Evolutionary conservation across 37 sponge, comb jelly and placozoan species (phyloP), one percentile per base, ranked within the genome.

Genomic region (Trichoplax adhaerens): DNA sequence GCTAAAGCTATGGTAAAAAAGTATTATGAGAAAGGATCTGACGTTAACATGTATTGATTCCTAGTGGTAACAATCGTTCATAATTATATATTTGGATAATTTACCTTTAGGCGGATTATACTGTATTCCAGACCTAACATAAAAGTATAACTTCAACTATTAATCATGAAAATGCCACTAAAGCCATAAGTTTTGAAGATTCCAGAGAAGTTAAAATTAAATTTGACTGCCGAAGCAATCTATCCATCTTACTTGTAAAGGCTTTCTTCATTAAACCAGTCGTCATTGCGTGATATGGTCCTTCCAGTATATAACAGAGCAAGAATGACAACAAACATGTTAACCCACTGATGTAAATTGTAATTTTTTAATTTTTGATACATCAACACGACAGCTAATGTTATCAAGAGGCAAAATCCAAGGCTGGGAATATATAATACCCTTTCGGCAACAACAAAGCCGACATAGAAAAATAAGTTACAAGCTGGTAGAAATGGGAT

Each of bases 371-470:
- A 29, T 29, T 29, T 29, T 29, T 29, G 29, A 29, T 29, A 29
- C 29, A 29, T 29, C 29, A 29, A 29, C 29, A 29, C 29, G 29
- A 29, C 29, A 29, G 29, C 87, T 56, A 79, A 49, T 46, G 76
- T 80, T 53, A 78, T 51, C 29, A 83, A 58, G 52, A 83, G 66
- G 63, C 62, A 68, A 57, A 68, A 75, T 58, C 83, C 83, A 80
- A 83, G 82, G 62, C 94, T 93, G 58, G 94, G 94, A 0, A 89
- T 64, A 61, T 93, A 93, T 8, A 93, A 80, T 53, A 93, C 78
- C 63, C 95, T 75, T 68, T 94, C 95, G 8, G 95, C 95, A 53
- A 94, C 91, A 10, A 89, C 91, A 78, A 94, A 94, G 6, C 95
- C 95, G 54, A 94, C 95, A 6, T 87, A 87, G 52, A 94, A 86